Evolutionary conservation across 1,140 invertebrate genomes (phyloP), one percentile per base, ranked within the genome.

Genomic region (Lanistes nyassanus): DNA sequence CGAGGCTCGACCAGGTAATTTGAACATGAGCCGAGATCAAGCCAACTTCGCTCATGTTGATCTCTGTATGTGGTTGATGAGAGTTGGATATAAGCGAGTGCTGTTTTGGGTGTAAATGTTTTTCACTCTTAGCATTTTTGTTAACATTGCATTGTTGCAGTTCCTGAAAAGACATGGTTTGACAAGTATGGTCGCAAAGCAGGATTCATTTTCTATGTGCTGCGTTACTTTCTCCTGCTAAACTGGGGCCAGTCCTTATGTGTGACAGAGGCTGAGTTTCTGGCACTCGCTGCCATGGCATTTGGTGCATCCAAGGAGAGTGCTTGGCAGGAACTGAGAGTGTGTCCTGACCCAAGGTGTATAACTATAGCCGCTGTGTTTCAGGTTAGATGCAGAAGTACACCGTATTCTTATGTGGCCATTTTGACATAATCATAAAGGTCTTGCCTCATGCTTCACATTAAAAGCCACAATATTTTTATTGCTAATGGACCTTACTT

Each of bases 201-300:
- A 73, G 86, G 87, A 9, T 88, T 87, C 74, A 80, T 82, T 3
- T 83, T 81, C 42, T 84, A 84, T 67, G 29, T 87, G 5, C 77
- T 88, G 21, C 81, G 87, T 3, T 88, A 86, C 75, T 88, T 88
- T 76, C 79, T 88, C 2, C 29, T 83, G 16, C 77, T 85, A 39
- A 88, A 86, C 82, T 84, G 85, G 84, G 81, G 77, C 2, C 70
- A 76, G 58, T 86, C 86, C 73, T 80, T 88, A 29, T 67, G 76
- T 68, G 55, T 88, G 1, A 78, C 77, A 19, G 79, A 83, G 31
- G 76, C 83, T 67, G 86, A 88, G 79, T 88, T 86, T 71, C 75
- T 86, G 4, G 82, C 83, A 16, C 26, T 88, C 23, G 73, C 79
- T 55, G 85, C 84, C 39, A 58, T 37, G 13, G 64, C 66, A 34